phyloP scores from a whole-genome alignment of 2,113 vertebrate genomes.

The Struthio camelus region DNA sequence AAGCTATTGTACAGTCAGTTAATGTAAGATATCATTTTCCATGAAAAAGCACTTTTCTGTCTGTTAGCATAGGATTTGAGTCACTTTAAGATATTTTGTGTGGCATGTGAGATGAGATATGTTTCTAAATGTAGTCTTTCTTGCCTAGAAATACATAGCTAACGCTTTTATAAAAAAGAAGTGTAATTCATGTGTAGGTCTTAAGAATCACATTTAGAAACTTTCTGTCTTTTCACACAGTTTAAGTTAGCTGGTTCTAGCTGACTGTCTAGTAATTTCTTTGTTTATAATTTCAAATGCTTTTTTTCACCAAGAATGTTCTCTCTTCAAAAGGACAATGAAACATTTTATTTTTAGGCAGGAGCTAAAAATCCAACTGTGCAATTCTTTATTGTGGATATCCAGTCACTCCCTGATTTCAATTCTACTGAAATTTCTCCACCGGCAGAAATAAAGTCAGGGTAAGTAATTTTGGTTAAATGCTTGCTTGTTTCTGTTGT shows the following conservation, averaged over 20 bases:
- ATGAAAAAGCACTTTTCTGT: neutral
- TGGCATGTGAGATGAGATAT: neutral
- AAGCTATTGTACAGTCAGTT: neutral
- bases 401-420: fast-evolving
- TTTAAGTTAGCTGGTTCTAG: neutral
- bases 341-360: conserved; percentile 70
- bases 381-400: conserved; percentile 73
- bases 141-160: neutral
- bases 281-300: neutral
- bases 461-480: conserved; percentile 66
- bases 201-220: neutral
- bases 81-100: neutral
- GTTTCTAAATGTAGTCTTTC: neutral
- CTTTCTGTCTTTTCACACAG: neutral
- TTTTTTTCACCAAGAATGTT: neutral
- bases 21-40: neutral
- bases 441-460: conserved; percentile 59
- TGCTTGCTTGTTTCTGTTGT: neutral
- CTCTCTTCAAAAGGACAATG: conserved; percentile 16
- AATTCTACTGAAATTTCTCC: conserved; percentile 34
- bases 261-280: neutral
- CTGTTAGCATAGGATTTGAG: neutral
- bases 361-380: conserved; percentile 81
- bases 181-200: neutral
- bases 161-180: neutral